Percentiles rank a stretch among this genome's conserved stretches.
These are phyloP conservation scores for Holothuria glaberrima DNA, from an alignment of 35 echinoderm and acorn worm species.

Conservation along the genomic window DNA sequence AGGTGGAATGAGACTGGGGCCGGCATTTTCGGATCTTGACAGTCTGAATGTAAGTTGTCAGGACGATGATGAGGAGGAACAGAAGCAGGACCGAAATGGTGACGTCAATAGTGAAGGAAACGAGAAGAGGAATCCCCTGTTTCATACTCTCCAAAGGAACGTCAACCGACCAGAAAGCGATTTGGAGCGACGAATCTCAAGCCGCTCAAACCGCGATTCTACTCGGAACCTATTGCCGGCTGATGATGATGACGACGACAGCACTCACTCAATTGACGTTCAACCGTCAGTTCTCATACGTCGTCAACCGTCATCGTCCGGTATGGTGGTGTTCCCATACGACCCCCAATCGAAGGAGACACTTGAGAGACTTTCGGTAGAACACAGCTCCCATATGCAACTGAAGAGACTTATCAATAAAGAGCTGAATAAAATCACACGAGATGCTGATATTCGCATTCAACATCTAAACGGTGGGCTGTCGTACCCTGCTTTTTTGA, in stretches of 20 bases:
- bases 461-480: slow-evolving; percentile 38
- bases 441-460: slow-evolving; percentile 28
- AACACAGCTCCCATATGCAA: slow-evolving; percentile 31
- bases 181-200: not conserved
- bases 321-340: slow-evolving; percentile 43
- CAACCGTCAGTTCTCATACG: slow-evolving; percentile 29
- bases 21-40: slow-evolving; percentile 19
- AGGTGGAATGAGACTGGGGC: slow-evolving; percentile 24
- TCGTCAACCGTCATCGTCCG: slow-evolving; percentile 41
- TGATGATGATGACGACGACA: slow-evolving; percentile 34
- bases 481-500: slow-evolving; percentile 44
- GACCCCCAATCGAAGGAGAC: slow-evolving; percentile 45
- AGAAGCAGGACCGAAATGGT: not conserved
- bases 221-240: slow-evolving; percentile 38
- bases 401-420: slow-evolving; percentile 44
- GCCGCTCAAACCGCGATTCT: slow-evolving; percentile 12
- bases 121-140: slow-evolving; percentile 14
- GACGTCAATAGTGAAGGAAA: not conserved
- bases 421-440: slow-evolving; percentile 22
- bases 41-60: slow-evolving; percentile 16
- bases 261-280: not conserved
- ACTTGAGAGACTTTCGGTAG: slow-evolving; percentile 4
- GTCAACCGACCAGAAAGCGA: not conserved
- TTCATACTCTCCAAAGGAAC: slow-evolving; percentile 6
- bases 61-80: slow-evolving; percentile 24